These are phyloP conservation scores for Tympanuchus pallidicinctus DNA, from an alignment of 2,113 vertebrate species.

Conservation along the genomic window DNA sequence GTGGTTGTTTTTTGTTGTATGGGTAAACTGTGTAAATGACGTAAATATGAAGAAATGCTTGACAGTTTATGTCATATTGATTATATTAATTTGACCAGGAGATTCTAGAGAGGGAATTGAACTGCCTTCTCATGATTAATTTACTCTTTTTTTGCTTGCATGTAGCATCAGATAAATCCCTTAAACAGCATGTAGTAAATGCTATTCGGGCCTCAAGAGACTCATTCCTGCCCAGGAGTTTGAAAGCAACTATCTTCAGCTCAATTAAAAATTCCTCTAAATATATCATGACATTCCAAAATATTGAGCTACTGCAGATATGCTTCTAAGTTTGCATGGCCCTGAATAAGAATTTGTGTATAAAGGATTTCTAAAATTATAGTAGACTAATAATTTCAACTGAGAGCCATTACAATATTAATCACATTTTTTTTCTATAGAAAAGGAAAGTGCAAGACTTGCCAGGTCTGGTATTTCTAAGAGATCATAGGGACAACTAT, in stretches of 20 bases:
- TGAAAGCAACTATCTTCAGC: slow-evolving; percentile 20
- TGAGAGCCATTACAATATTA: not conserved
- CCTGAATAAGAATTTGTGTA: not conserved
- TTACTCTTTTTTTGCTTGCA: slow-evolving; percentile 8
- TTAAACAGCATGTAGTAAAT: slow-evolving; percentile 53
- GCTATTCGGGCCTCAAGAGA: slow-evolving; percentile 15
- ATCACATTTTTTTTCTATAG: not conserved
- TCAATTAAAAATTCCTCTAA: slow-evolving; percentile 36
- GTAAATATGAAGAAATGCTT: slow-evolving; percentile 32
- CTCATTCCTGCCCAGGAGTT: slow-evolving; percentile 29
- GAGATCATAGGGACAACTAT: no score
- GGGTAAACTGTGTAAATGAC: not conserved
- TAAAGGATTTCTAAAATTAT: not conserved
- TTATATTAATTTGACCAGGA: slow-evolving; percentile 59
- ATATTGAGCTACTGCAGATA: not conserved
- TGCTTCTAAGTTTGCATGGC: not conserved
- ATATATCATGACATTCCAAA: not conserved
- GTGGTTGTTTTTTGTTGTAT: not conserved
- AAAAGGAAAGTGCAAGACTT: not conserved
- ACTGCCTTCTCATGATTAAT: slow-evolving; percentile 56
- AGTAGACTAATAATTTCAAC: not conserved
- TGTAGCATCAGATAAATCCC: slow-evolving; percentile 4
- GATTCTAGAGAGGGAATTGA: slow-evolving; percentile 48
- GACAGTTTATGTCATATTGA: slow-evolving; percentile 22
- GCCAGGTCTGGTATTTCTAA: no score